Evolutionary conservation across 2,113 vertebrate species (phyloP).

Genomic region (Megatriorchis doriae): DNA sequence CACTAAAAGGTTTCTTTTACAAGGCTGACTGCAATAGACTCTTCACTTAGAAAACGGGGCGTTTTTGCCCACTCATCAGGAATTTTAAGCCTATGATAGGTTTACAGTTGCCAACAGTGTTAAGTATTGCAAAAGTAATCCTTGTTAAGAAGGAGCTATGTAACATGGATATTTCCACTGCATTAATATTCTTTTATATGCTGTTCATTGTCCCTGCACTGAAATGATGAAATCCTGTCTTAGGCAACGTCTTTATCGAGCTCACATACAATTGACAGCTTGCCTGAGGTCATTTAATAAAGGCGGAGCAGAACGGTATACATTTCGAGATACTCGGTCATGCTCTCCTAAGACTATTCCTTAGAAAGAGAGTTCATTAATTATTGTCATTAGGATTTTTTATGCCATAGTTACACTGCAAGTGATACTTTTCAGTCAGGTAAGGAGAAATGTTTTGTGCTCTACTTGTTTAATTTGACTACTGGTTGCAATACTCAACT

Average conservation of each 20-base stretch:
- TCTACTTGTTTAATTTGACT: not conserved
- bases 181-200: constrained; percentile 19
- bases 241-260: not conserved
- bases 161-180: not conserved
- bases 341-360: not conserved
- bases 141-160: constrained; percentile 6
- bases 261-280: not conserved
- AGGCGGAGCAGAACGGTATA: not conserved
- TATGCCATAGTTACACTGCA: not conserved
- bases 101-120: constrained; percentile 11
- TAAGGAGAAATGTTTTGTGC: not conserved
- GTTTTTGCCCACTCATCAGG: constrained; percentile 16
- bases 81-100: constrained; percentile 38
- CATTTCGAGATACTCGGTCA: not conserved
- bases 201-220: not conserved
- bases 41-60: constrained; percentile 14
- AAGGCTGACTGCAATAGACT: constrained; percentile 23
- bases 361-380: not conserved
- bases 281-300: constrained; percentile 8
- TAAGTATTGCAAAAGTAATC: constrained; percentile 6
- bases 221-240: not conserved
- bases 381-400: not conserved
- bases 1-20: constrained; percentile 45
- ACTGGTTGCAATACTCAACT: not conserved
- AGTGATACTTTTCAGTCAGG: not conserved